Evolutionary conservation across 2,888 invertebrate genomes (phyloP), one percentile per base, ranked within the genome.

Genomic region (Cynaeus angustus): DNA sequence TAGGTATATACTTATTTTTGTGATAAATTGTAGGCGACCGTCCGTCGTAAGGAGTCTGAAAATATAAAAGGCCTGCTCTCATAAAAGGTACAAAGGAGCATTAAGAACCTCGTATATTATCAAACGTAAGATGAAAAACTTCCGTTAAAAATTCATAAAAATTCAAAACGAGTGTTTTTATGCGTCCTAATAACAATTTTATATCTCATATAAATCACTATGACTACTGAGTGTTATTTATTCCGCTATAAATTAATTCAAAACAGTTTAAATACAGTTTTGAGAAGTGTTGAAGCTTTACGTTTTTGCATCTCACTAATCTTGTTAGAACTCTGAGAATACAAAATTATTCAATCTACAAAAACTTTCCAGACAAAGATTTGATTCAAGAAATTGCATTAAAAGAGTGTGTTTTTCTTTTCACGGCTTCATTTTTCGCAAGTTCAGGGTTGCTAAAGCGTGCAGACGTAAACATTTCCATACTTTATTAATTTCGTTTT

Each of bases 1-100:
- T 9, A 59, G 16, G 28, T 41, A 12, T 28, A 43, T 45, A n/a
- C n/a, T n/a, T n/a, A 59, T 59, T 59, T 59, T 45, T 46, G 33
- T 30, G 45, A 59, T 59, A 59, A 59, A 59, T 59, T 21, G 46
- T 46, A 7, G 45, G 28, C 43, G 50, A 16, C 21, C 41, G 38
- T 62, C n/a, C 21, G 21, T 21, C 33, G 37, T 55, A 55, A 38
- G 37, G 37, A 26, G 33, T 37, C 53, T 37, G 46, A 50, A 50
- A 62, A 50, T 16, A 50, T 62, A 50, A 65, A 65, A 53, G 43
- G 37, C 37, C 28, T 48, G 50, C 41, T 41, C 52, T 52, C 64
- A 56, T 52, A 52, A 52, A 64, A 64, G 64, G 52, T 64, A 64
- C 64, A 64, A 52, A 52, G 48, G 41, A 43, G 64, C 64, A 64